phyloP scores from a whole-genome alignment of 2,888 invertebrate species.

The Amblyteles armatorius region DNA sequence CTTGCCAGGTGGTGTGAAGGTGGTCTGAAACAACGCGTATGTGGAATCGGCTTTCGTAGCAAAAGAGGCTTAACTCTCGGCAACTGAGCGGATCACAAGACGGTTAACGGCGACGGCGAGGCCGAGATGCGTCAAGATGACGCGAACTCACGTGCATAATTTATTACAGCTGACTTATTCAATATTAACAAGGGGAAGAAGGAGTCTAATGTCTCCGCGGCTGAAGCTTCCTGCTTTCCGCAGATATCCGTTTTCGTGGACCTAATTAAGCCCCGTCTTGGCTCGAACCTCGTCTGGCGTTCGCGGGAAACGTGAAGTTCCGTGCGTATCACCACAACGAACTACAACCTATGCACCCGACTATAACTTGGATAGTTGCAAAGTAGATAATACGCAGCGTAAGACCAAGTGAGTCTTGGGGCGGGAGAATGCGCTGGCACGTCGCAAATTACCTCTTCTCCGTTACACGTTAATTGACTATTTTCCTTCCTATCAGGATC shows the following conservation, averaged over 20 bases:
- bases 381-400: background rate
- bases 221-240: background rate
- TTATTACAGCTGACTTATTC: background rate
- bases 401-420: background rate
- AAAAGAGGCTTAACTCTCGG: background rate
- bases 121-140: background rate
- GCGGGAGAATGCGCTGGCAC: background rate
- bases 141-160: background rate
- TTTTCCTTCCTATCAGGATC: background rate
- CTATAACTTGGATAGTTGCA: conserved; percentile 5
- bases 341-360: background rate
- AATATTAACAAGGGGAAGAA: background rate
- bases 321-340: conserved; percentile 7
- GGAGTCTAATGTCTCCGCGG: background rate
- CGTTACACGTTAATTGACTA: background rate
- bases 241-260: background rate
- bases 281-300: background rate
- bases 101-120: background rate
- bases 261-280: background rate
- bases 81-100: background rate
- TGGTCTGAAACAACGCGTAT: background rate
- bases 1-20: background rate
- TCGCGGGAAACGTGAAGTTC: background rate
- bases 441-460: conserved; percentile 5
- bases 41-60: background rate